Conservation (phyloP, 92 coral and sea anemone genomes). For the Epizoanthus stellaris region DNA sequence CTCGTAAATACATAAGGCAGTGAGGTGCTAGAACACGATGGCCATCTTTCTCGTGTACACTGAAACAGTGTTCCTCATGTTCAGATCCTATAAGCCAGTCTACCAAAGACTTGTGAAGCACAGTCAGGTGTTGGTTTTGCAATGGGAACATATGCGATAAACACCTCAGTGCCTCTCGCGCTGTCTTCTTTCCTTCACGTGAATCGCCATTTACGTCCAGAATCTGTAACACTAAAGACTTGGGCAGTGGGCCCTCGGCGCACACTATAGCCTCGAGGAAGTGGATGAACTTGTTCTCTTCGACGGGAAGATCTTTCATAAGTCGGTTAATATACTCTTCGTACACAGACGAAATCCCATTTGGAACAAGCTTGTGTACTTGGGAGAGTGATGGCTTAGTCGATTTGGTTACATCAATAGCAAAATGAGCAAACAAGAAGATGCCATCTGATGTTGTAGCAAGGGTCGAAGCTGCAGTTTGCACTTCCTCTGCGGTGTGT, state of each 20-base stretch:
- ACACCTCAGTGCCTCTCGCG: conserved; percentile 21
- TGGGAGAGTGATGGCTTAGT: conserved; percentile 2
- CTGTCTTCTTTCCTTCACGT: conserved; percentile 14
- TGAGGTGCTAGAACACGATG: conserved; percentile 17
- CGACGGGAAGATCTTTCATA: conserved; percentile 15
- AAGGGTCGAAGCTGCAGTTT: conserved; percentile 24
- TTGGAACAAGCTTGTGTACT: conserved; percentile 31
- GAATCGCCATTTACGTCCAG: conserved; percentile 35
- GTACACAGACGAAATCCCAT: conserved; percentile 43
- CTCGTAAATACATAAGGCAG: background rate
- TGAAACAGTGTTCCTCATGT: conserved; percentile 31
- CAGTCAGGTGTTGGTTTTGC: conserved; percentile 44
- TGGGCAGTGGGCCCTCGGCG: conserved; percentile 41
- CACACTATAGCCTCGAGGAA: conserved; percentile 42
- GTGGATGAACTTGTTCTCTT: conserved; percentile 19
- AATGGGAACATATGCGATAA: conserved; percentile 45
- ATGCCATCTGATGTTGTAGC: conserved; percentile 33
- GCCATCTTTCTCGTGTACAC: conserved; percentile 10
- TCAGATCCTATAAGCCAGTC: conserved; percentile 44
- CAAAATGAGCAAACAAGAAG: conserved; percentile 39
- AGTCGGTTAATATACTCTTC: conserved; percentile 40
- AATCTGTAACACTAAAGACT: conserved; percentile 26
- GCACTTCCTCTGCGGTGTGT: conserved; percentile 5
- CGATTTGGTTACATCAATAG: background rate
- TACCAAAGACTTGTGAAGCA: conserved; percentile 49